Percentiles rank a stretch among this genome's conserved stretches.
Conservation (phyloP, 2,113 vertebrate genomes). For the Galeopterus variegatus region DNA sequence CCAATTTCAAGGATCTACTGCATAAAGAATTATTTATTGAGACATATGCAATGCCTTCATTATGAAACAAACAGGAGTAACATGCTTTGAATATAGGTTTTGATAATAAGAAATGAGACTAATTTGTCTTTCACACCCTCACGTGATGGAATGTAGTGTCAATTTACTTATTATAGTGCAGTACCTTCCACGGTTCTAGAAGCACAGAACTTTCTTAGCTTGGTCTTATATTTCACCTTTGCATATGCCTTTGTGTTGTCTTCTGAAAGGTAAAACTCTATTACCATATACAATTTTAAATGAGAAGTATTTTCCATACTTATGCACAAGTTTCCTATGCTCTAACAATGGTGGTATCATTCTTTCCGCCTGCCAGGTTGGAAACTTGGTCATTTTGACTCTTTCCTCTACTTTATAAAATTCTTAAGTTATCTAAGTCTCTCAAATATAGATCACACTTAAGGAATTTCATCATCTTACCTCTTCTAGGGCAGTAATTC, state of each 20-base stretch:
- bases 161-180: constrained; percentile 52
- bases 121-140: constrained; percentile 50
- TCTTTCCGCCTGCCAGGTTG: neutral
- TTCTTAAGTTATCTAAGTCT: constrained; percentile 25
- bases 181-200: constrained; percentile 23
- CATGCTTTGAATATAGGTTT: constrained; percentile 74
- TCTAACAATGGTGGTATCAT: neutral
- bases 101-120: constrained; percentile 77
- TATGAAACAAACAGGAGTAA: constrained; percentile 71
- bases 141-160: neutral
- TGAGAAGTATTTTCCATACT: neutral
- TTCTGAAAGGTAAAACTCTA: neutral
- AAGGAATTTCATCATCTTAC: neutral
- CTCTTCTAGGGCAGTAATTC: neutral
- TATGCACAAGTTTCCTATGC: neutral
- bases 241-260: neutral
- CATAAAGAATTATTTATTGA: constrained; percentile 60
- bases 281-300: neutral
- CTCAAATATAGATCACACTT: neutral
- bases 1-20: constrained; percentile 56
- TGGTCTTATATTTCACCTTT: constrained; percentile 54
- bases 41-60: constrained; percentile 3
- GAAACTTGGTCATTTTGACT: neutral
- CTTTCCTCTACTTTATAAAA: constrained; percentile 23
- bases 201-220: constrained; percentile 6